A percentile compares a stretch with the other conserved stretches of the same genome.
Conservation (phyloP, 2,888 invertebrate genomes). For the Aquatica leii region DNA sequence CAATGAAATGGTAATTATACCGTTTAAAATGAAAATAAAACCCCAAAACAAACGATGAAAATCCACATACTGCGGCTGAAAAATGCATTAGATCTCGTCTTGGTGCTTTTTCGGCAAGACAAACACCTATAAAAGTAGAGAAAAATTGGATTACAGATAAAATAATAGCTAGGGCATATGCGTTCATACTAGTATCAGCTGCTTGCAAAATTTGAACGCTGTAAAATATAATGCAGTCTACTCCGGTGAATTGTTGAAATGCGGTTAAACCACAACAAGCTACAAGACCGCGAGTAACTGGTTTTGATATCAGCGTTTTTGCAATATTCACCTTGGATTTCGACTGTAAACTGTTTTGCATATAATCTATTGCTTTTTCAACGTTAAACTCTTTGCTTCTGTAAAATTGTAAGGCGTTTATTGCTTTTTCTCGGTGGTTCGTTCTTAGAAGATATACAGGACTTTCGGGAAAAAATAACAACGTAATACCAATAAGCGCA, state of each 20-base stretch:
- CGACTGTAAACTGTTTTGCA: constrained; percentile 49
- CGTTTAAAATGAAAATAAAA: neutral
- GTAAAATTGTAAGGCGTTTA: constrained; percentile 70
- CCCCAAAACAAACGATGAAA: too few species aligned
- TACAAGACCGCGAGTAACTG: constrained; percentile 69
- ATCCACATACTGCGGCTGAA: constrained; percentile 12
- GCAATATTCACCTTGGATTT: neutral
- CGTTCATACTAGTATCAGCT: constrained; percentile 71
- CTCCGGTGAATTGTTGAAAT: constrained; percentile 81
- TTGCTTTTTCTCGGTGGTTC: constrained; percentile 65
- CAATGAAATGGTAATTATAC: neutral
- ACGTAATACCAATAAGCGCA: constrained; percentile 67
- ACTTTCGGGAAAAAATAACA: constrained; percentile 76
- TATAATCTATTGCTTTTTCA: constrained; percentile 67
- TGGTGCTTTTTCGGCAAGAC: constrained; percentile 79
- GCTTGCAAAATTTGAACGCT: constrained; percentile 74
- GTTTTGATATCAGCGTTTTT: neutral
- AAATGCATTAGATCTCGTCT: constrained; percentile 64
- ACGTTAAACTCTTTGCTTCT: constrained; percentile 73
- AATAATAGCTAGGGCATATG: constrained; percentile 74
- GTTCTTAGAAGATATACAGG: too few species aligned
- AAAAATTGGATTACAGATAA: constrained; percentile 79
- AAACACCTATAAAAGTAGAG: constrained; percentile 71
- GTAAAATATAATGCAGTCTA: constrained; percentile 82
- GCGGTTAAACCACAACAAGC: constrained; percentile 80